A percentile compares a stretch with the other conserved stretches of the same genome.
Evolutionary conservation across 1,140 invertebrate genomes (phyloP).

Genomic region (Vanessa tameamea): DNA sequence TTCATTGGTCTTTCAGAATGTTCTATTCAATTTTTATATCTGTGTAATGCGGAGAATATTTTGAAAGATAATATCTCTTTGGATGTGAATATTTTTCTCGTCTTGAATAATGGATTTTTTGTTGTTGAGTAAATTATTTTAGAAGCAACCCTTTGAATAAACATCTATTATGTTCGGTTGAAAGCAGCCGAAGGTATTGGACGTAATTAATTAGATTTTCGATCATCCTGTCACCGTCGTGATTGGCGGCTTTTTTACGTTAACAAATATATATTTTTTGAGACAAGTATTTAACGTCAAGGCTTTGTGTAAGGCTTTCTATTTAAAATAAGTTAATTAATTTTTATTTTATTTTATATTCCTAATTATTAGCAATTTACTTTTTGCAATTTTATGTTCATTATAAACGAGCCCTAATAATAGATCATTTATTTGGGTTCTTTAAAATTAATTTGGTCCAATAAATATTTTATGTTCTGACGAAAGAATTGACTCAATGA

Average conservation of each 20-base stretch:
- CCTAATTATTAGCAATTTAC: neutral
- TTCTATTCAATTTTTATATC: neutral
- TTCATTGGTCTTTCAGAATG: neutral
- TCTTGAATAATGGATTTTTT: conserved; percentile 4
- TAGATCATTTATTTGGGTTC: no score
- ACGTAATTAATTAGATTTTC: conserved; percentile 46
- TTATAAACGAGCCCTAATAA: no score
- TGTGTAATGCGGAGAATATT: neutral
- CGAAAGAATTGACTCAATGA: no score
- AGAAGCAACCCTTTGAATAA: conserved; percentile 31
- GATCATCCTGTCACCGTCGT: conserved; percentile 31
- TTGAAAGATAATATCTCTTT: neutral
- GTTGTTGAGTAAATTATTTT: conserved; percentile 27
- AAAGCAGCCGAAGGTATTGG: conserved; percentile 32
- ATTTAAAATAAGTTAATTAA: neutral
- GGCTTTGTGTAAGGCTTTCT: neutral
- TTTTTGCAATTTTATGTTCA: no score
- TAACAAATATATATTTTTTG: conserved; percentile 20
- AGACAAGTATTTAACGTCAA: conserved; percentile 8
- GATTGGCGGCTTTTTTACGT: conserved; percentile 37
- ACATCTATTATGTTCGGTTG: conserved; percentile 31
- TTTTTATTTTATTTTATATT: neutral
- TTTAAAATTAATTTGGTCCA: no score
- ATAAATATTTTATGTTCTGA: no score
- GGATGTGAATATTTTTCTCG: neutral